phyloP scores from a whole-genome alignment of 1,140 invertebrate genomes.

The Drosophila orosa region DNA sequence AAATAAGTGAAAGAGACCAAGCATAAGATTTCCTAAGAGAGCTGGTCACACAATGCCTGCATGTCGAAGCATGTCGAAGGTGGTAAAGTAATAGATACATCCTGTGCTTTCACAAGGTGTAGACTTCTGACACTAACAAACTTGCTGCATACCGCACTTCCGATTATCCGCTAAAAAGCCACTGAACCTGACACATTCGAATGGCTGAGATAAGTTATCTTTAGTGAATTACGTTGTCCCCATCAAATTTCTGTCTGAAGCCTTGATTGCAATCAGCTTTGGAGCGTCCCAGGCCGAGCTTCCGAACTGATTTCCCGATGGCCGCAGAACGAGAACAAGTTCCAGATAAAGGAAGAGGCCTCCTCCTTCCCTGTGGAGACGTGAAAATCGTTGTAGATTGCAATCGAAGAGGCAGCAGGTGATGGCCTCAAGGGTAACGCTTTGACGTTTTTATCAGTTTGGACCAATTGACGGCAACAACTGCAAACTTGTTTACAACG shows the following conservation, averaged over 20 bases:
- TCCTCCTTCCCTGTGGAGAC: slow-evolving; percentile 46
- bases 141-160: slow-evolving; percentile 2
- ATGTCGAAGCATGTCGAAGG: background rate
- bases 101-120: background rate
- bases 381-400: slow-evolving; percentile 69
- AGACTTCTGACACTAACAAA: background rate
- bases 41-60: background rate
- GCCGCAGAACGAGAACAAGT: slow-evolving; percentile 49
- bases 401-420: slow-evolving; percentile 61
- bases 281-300: slow-evolving; percentile 21
- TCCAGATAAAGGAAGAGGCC: slow-evolving; percentile 45
- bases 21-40: background rate
- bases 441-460: slow-evolving; percentile 76
- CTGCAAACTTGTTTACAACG: slow-evolving; percentile 47
- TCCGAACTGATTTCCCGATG: slow-evolving; percentile 51
- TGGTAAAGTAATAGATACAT: too few relatives aligned
- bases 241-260: slow-evolving; percentile 56
- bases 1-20: slow-evolving; percentile 13
- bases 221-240: slow-evolving; percentile 69
- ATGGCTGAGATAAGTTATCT: slow-evolving; percentile 51
- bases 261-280: slow-evolving; percentile 44
- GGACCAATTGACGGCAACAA: slow-evolving; percentile 60
- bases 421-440: slow-evolving; percentile 63
- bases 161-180: slow-evolving; percentile 14
- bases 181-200: slow-evolving; percentile 25